Conservation (phyloP, 2,888 invertebrate genomes). For the Antheraea yamamai region DNA sequence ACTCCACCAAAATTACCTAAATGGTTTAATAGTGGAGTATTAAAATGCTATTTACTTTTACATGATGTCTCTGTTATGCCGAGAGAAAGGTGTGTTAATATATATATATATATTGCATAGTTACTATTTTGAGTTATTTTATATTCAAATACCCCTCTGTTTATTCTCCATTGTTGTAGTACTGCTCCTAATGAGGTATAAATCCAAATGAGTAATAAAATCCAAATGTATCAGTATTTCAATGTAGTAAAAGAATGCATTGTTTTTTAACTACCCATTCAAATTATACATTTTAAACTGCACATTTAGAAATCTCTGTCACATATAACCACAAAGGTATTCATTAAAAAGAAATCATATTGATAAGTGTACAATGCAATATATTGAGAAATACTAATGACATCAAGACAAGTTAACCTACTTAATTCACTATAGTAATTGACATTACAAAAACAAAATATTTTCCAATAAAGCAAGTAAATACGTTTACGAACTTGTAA, state of each 20-base stretch:
- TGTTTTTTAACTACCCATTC: not conserved
- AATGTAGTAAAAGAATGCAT: not conserved
- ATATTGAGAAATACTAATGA: too few relatives aligned
- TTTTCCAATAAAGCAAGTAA: too few relatives aligned
- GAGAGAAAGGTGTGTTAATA: constrained; percentile 85
- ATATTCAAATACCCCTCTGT: not conserved
- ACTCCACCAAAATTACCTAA: constrained; percentile 90
- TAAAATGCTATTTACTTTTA: constrained; percentile 94
- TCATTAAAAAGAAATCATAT: too few relatives aligned
- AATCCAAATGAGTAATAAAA: too few relatives aligned
- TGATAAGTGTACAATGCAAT: too few relatives aligned
- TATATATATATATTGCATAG: not conserved
- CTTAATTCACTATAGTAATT: too few relatives aligned
- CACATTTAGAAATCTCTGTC: too few relatives aligned
- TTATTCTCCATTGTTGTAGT: not conserved
- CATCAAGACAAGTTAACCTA: too few relatives aligned
- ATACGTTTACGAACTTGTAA: too few relatives aligned
- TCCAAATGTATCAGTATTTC: not conserved
- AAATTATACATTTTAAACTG: not conserved
- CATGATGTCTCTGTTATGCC: constrained; percentile 91
- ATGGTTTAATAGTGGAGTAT: constrained; percentile 90
- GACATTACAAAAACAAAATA: too few relatives aligned
- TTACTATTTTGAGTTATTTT: not conserved
- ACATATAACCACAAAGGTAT: too few relatives aligned
- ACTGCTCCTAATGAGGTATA: not conserved